Evolutionary conservation across 2,888 invertebrate genomes (phyloP).

Genomic region (Lycocerus yunnanus): DNA sequence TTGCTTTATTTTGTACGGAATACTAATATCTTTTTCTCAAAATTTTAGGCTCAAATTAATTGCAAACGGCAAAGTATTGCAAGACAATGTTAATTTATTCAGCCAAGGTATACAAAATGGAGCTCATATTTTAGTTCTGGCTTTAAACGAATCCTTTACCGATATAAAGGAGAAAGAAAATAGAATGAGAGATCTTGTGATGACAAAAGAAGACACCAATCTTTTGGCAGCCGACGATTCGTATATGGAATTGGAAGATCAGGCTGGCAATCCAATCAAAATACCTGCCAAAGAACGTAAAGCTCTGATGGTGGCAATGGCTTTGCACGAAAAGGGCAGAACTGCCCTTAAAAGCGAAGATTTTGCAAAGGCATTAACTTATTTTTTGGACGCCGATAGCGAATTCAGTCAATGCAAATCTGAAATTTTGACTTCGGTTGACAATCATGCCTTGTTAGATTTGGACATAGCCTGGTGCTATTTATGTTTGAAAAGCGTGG

Average conservation of each 20-base stretch:
- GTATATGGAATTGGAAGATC: constrained; percentile 75
- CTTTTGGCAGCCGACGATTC: constrained; percentile 59
- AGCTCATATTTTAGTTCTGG: constrained; percentile 68
- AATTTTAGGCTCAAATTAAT: constrained; percentile 68
- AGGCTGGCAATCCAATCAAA: constrained; percentile 73
- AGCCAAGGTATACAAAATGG: constrained; percentile 72
- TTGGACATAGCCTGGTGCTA: constrained; percentile 92
- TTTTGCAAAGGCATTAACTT: constrained; percentile 71
- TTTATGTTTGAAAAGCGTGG: constrained; percentile 72
- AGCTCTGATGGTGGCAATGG: constrained; percentile 75
- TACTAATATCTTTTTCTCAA: too few species aligned
- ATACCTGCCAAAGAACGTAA: constrained; percentile 72
- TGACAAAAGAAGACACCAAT: constrained; percentile 52
- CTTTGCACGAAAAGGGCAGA: constrained; percentile 79
- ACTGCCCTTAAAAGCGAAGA: constrained; percentile 68
- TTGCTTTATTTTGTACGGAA: background rate
- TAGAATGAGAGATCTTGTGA: constrained; percentile 49
- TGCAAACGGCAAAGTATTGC: constrained; percentile 67
- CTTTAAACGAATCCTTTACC: constrained; percentile 50
- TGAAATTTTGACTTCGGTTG: constrained; percentile 69
- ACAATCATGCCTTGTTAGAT: constrained; percentile 83
- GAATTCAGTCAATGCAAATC: constrained; percentile 73
- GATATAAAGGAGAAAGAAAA: constrained; percentile 50
- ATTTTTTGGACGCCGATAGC: constrained; percentile 78
- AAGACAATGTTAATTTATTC: constrained; percentile 57